Evolutionary conservation across 2,888 invertebrate genomes (phyloP).

Genomic region (Argyra leucocephala): DNA sequence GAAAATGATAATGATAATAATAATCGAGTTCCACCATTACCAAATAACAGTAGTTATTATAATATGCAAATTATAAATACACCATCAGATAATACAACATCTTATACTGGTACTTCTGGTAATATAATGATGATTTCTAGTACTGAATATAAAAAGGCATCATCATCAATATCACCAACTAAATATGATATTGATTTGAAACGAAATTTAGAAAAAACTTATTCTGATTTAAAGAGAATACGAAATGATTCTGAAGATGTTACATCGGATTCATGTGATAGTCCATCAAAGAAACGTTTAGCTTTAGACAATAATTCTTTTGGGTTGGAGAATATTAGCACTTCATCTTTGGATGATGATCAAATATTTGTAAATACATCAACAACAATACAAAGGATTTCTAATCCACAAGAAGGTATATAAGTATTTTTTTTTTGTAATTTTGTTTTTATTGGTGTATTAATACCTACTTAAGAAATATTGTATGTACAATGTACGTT

Average conservation of each 20-base stretch:
- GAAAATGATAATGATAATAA: slow-evolving; percentile 20
- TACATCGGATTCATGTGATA: background rate
- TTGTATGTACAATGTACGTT: no score
- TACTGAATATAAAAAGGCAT: slow-evolving; percentile 21
- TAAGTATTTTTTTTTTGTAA: background rate
- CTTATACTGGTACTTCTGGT: background rate
- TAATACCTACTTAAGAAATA: no score
- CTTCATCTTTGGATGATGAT: background rate
- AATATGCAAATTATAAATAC: slow-evolving; percentile 17
- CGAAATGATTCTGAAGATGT: background rate
- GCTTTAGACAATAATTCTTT: background rate
- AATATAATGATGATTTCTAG: background rate
- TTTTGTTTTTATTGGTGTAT: no score
- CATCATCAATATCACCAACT: slow-evolving; percentile 18
- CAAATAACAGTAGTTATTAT: slow-evolving; percentile 26
- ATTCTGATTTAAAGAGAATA: background rate
- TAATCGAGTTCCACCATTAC: slow-evolving; percentile 27
- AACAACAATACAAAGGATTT: background rate
- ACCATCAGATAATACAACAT: background rate
- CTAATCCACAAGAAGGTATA: slow-evolving; percentile 1
- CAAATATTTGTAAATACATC: background rate
- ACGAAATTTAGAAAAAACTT: background rate
- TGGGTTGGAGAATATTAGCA: background rate
- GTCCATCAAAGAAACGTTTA: background rate
- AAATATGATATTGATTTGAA: slow-evolving; percentile 14